Conservation (phyloP, 2,797 vertebrate species). For the Brachyrhaphis roseni region DNA sequence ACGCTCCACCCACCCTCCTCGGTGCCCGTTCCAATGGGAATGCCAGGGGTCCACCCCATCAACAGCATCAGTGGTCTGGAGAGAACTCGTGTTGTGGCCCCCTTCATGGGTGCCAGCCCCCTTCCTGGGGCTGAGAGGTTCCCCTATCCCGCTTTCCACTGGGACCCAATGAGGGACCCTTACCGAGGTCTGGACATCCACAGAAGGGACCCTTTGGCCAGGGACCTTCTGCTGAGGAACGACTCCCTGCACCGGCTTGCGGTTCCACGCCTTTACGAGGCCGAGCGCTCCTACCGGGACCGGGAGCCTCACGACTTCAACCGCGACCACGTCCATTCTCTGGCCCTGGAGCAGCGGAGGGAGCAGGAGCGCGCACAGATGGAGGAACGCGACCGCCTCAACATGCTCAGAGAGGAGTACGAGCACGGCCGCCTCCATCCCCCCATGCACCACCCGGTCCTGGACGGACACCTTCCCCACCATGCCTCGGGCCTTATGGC, state of each 20-base stretch:
- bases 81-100: constrained; percentile 95
- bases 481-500: constrained; percentile 82
- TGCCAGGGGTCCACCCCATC: constrained; percentile 91
- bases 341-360: constrained; percentile 89
- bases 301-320: constrained; percentile 94
- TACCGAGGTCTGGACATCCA: constrained; percentile 95
- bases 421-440: constrained; percentile 87
- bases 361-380: constrained; percentile 91
- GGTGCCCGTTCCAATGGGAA: constrained; percentile 90
- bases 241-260: constrained; percentile 93
- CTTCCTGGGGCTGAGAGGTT: constrained; percentile 94
- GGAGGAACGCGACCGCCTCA: constrained; percentile 91
- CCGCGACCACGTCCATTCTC: constrained; percentile 86
- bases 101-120: constrained; percentile 97
- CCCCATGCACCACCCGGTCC: constrained; percentile 75
- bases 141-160: constrained; percentile 95
- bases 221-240: constrained; percentile 91
- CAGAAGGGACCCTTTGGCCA: constrained; percentile 90
- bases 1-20: constrained; percentile 83
- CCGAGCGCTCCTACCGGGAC: constrained; percentile 93
- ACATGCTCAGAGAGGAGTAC: constrained; percentile 93
- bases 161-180: constrained; percentile 96
- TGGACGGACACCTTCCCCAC: constrained; percentile 91
- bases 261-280: constrained; percentile 88
- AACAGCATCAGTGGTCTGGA: constrained; percentile 92